Evolutionary conservation across 1,140 invertebrate species (phyloP).

Genomic region (Archivesica marissinica): DNA sequence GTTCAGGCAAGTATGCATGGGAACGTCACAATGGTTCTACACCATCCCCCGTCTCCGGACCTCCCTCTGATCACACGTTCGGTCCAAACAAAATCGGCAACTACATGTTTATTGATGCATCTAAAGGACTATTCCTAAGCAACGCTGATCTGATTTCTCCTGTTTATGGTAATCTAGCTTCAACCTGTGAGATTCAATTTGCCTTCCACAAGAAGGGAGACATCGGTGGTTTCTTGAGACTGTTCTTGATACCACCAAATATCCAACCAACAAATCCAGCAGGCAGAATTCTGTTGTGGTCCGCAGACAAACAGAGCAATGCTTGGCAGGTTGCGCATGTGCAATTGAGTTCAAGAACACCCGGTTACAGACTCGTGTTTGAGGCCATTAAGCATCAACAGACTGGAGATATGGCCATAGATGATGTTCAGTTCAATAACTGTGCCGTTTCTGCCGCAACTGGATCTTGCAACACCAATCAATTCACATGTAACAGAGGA

Average conservation of each 20-base stretch:
- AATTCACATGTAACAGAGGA: conserved; percentile 75
- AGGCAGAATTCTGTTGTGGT: conserved; percentile 66
- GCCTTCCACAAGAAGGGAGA: conserved; percentile 72
- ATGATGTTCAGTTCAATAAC: conserved; percentile 78
- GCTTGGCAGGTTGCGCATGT: conserved; percentile 75
- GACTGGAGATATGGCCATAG: conserved; percentile 78
- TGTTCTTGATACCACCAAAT: conserved; percentile 70
- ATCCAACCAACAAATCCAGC: conserved; percentile 55
- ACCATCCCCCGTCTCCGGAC: conserved; percentile 68
- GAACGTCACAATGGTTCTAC: conserved; percentile 74
- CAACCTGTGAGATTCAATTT: conserved; percentile 69
- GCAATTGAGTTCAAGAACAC: conserved; percentile 60
- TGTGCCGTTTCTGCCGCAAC: conserved; percentile 67
- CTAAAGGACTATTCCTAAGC: conserved; percentile 70
- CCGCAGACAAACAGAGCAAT: conserved; percentile 66
- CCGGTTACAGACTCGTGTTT: conserved; percentile 72
- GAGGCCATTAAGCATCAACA: conserved; percentile 67
- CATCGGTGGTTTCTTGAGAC: conserved; percentile 59
- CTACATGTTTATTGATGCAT: conserved; percentile 78
- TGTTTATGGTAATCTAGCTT: conserved; percentile 64
- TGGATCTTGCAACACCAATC: conserved; percentile 60
- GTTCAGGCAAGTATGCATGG: conserved; percentile 77
- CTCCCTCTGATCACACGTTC: conserved; percentile 78
- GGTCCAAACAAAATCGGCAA: conserved; percentile 66
- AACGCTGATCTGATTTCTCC: conserved; percentile 67